A percentile compares a stretch with the other conserved stretches of the same genome.
These are phyloP conservation scores for Apamea epomidion DNA, from an alignment of 2,888 invertebrate species.

Conservation along the genomic window DNA sequence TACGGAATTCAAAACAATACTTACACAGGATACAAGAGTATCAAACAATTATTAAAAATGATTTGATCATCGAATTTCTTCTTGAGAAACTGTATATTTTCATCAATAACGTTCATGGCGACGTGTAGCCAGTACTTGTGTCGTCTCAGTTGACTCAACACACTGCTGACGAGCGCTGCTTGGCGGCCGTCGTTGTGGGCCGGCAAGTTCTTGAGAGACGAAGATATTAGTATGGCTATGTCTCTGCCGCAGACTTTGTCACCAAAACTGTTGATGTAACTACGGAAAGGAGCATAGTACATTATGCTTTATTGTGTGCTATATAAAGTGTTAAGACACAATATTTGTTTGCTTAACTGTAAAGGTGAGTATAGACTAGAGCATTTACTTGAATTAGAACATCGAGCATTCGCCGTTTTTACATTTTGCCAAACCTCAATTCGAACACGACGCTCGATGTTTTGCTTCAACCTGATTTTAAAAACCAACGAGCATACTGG, in stretches of 20 bases:
- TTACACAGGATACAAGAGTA: constrained; percentile 93
- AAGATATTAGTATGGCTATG: constrained; percentile 79
- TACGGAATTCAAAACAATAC: constrained; percentile 53
- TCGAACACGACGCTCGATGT: too few relatives aligned
- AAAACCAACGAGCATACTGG: too few relatives aligned
- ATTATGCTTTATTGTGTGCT: not conserved
- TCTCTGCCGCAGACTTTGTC: constrained; percentile 87
- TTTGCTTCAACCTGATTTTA: too few relatives aligned
- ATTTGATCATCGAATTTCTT: constrained; percentile 87
- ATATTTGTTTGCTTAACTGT: not conserved
- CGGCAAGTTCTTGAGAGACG: constrained; percentile 70
- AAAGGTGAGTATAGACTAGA: too few relatives aligned
- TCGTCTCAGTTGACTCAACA: constrained; percentile 81
- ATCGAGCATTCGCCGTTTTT: not conserved
- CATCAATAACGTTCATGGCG: constrained; percentile 90
- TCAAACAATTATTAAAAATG: constrained; percentile 91
- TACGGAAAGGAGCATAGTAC: constrained; percentile 71
- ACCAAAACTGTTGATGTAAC: constrained; percentile 90
- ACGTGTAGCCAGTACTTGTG: constrained; percentile 93
- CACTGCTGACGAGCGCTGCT: constrained; percentile 3
- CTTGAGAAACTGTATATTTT: constrained; percentile 90
- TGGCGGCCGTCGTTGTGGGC: not conserved
- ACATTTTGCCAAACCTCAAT: too few relatives aligned
- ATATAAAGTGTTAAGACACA: not conserved
- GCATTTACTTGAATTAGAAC: not conserved